Evolutionary conservation across 35 echinoderm and acorn worm species (phyloP).

Genomic region (Amphiura filiformis): DNA sequence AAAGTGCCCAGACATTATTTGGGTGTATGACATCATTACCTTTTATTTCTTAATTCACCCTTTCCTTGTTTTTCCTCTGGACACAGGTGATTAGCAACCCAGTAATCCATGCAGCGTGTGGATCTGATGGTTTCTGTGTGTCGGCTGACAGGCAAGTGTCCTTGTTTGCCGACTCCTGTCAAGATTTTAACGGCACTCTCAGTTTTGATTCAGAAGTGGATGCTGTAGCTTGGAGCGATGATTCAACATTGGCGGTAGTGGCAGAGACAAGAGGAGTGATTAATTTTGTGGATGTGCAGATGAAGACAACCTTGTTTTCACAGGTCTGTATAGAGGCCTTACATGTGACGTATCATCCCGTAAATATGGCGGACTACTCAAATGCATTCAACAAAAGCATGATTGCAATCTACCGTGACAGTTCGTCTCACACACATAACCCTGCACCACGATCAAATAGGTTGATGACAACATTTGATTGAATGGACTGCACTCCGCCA

Average conservation of each 20-base stretch:
- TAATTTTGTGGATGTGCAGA: conserved; percentile 62
- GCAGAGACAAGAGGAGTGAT: conserved; percentile 78
- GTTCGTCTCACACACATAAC: not conserved
- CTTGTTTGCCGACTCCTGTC: conserved; percentile 78
- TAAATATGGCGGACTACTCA: not conserved
- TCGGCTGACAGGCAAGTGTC: conserved; percentile 56
- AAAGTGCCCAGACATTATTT: no score
- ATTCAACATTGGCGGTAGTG: conserved; percentile 62
- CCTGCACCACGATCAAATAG: not conserved
- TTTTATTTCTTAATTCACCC: no score
- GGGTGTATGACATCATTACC: no score
- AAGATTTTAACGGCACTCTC: no score
- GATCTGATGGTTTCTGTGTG: conserved; percentile 68
- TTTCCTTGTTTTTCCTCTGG: not conserved
- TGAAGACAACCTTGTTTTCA: conserved; percentile 63
- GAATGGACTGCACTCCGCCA: no score
- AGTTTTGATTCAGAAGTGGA: conserved; percentile 71
- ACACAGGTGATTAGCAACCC: conserved; percentile 51
- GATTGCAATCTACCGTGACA: not conserved
- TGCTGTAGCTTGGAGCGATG: conserved; percentile 63
- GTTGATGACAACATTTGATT: no score
- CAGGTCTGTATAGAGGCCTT: conserved; percentile 29
- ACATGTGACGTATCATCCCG: not conserved
- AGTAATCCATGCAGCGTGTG: conserved; percentile 42
- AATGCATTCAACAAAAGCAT: not conserved